These are phyloP conservation scores for Pseudomyrmex dendroicus DNA, from an alignment of 1,140 invertebrate species.

Conservation along the genomic window DNA sequence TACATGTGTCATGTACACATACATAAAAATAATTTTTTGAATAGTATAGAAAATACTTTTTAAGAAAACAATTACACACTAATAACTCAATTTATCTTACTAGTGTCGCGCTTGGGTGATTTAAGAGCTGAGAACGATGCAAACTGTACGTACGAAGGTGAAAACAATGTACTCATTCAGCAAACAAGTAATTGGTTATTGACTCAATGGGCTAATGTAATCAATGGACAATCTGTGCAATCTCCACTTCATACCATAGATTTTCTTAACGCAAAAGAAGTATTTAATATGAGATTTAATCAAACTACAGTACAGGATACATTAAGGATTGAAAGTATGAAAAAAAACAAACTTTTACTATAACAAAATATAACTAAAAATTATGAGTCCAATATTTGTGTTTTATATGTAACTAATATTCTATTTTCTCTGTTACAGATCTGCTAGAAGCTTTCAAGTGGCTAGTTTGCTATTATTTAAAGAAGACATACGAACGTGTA, in stretches of 20 bases:
- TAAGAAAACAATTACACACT: too few species aligned
- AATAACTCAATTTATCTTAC: constrained; percentile 3
- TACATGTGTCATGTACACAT: background rate
- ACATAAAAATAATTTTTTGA: too few species aligned
- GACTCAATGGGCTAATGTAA: constrained; percentile 86
- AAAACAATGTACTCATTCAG: constrained; percentile 97
- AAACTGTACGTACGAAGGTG: constrained; percentile 97
- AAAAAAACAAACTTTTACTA: constrained; percentile 61
- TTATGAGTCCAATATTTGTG: background rate
- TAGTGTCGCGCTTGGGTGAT: constrained; percentile 92
- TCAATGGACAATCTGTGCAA: constrained; percentile 81
- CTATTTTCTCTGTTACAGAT: constrained; percentile 85
- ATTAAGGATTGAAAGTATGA: constrained; percentile 86
- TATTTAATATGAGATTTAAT: constrained; percentile 85
- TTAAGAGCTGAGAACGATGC: constrained; percentile 96
- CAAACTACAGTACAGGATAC: constrained; percentile 82
- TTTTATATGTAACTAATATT: background rate
- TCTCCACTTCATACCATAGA: constrained; percentile 88
- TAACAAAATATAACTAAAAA: constrained; percentile 12
- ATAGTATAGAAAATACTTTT: too few species aligned
- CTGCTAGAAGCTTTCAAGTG: constrained; percentile 92
- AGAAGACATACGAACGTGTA: constrained; percentile 89
- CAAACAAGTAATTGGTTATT: constrained; percentile 97
- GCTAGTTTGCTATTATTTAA: constrained; percentile 92
- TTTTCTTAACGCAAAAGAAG: constrained; percentile 87